Evolutionary conservation across 1,140 invertebrate species (phyloP).

Genomic region (Bemisia tabaci): DNA sequence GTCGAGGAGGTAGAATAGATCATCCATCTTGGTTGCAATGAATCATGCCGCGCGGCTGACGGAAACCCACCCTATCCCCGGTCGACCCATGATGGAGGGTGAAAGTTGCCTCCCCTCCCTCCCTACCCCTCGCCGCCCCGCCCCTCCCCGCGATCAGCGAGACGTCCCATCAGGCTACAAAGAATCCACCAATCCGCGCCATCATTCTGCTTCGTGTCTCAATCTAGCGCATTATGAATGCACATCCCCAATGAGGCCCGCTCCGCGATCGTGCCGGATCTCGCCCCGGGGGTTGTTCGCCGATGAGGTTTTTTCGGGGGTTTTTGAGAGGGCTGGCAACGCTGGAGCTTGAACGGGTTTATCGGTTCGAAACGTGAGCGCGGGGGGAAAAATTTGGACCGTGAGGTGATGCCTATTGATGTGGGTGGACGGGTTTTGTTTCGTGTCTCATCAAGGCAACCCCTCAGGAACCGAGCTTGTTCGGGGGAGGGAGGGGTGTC

Average conservation of each 20-base stretch:
- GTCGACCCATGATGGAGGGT: background rate
- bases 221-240: background rate
- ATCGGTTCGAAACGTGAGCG: no score
- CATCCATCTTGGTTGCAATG: conserved; percentile 20
- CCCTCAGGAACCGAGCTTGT: no score
- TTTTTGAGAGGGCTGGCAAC: no score
- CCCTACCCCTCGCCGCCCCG: background rate
- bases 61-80: background rate
- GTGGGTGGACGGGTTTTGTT: no score
- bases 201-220: background rate
- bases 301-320: no score
- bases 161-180: conserved; percentile 6
- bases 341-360: no score
- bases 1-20: conserved; percentile 9
- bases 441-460: no score
- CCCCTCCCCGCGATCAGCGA: conserved; percentile 1
- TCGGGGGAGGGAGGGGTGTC: no score
- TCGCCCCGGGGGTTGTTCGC: no score
- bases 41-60: conserved; percentile 15
- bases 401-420: no score
- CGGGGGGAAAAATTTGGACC: no score
- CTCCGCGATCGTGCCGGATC: no score
- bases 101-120: background rate
- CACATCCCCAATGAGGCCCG: background rate
- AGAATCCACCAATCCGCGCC: background rate